A percentile compares a stretch with the other conserved stretches of the same genome.
phyloP scores from a whole-genome alignment of 2,888 invertebrate species.

The Nemotelus pantherinus region DNA sequence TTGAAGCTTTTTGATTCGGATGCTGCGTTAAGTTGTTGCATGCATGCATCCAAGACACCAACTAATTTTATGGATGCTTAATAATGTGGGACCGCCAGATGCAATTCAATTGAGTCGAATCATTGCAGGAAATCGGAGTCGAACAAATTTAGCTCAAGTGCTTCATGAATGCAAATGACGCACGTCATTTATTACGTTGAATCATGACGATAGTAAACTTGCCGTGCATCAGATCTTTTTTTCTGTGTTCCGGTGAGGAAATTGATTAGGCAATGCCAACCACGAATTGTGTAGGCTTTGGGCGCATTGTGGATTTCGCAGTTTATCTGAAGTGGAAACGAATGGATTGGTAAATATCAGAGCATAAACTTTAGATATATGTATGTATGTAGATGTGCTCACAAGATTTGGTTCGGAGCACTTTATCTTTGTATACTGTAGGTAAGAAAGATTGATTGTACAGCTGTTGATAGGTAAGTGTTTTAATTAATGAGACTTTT shows the following conservation, averaged over 20 bases:
- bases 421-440: background rate
- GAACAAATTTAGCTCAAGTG: conserved; percentile 23
- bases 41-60: too few species aligned
- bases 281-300: background rate
- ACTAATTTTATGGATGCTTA: background rate
- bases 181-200: background rate
- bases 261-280: conserved; percentile 11
- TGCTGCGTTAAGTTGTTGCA: background rate
- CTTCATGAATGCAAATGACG: conserved; percentile 13
- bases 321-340: conserved; percentile 2
- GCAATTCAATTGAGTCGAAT: background rate
- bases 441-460: conserved; percentile 9
- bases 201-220: background rate
- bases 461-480: conserved; percentile 23
- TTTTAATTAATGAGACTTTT: conserved; percentile 7
- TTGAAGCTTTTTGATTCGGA: background rate
- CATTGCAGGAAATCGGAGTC: background rate
- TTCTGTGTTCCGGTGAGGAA: conserved; percentile 31
- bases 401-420: conserved; percentile 3
- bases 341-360: background rate
- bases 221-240: conserved; percentile 7
- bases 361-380: too few species aligned
- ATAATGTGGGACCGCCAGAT: background rate
- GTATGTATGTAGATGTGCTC: too few species aligned
- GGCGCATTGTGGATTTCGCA: background rate